These are phyloP conservation scores for Lemur catta DNA, from an alignment of 2,797 vertebrate genomes.

Conservation along the genomic window DNA sequence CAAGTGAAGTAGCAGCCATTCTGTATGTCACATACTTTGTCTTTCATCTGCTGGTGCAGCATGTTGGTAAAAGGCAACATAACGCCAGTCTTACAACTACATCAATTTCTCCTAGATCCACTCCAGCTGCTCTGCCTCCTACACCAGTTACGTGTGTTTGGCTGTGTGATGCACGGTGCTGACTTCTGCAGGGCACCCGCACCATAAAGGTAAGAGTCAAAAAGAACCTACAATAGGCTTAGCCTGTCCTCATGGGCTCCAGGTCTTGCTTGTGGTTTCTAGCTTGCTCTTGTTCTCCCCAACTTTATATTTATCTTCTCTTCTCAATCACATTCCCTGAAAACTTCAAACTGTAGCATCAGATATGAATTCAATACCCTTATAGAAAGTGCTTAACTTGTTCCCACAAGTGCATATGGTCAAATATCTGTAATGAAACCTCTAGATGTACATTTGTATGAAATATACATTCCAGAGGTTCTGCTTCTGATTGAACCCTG, in stretches of 20 bases:
- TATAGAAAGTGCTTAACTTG: neutral
- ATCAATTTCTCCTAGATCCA: neutral
- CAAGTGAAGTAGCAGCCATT: neutral
- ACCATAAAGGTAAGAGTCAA: neutral
- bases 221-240: neutral
- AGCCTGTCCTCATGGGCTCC: neutral
- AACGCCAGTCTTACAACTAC: neutral
- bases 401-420: neutral
- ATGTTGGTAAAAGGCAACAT: rapidly evolving
- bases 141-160: neutral
- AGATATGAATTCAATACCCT: neutral
- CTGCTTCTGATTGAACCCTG: neutral
- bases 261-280: neutral
- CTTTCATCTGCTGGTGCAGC: neutral
- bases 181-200: neutral
- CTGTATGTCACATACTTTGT: neutral
- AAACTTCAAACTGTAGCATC: neutral
- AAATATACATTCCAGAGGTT: neutral
- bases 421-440: neutral
- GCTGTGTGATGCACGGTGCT: neutral
- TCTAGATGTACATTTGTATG: neutral
- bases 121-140: neutral
- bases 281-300: neutral
- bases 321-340: neutral
- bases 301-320: neutral